These are phyloP conservation scores for Hippocampus zosterae DNA, from an alignment of 2,113 vertebrate species.

Conservation along the genomic window DNA sequence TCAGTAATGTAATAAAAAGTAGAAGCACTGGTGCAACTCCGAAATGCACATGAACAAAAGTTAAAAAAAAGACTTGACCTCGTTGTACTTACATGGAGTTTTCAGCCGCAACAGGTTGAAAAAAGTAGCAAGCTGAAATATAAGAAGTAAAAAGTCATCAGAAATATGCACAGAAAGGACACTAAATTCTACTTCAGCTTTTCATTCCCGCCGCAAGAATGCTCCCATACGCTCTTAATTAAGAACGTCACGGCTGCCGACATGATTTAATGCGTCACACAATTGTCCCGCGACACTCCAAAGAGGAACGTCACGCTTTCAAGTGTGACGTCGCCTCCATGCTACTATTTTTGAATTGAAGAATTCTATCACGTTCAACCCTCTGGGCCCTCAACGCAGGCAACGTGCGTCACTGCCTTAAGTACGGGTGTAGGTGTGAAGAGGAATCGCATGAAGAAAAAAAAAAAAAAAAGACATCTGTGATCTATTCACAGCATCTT, in stretches of 20 bases:
- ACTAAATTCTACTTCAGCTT: not conserved
- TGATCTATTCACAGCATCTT: constrained; percentile 56
- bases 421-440: not conserved
- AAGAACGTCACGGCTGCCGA: not conserved
- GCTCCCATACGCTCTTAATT: not conserved
- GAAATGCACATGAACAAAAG: too few species aligned
- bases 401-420: not conserved
- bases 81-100: too few species aligned
- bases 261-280: not conserved
- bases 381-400: not conserved
- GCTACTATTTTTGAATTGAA: not conserved
- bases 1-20: too few species aligned
- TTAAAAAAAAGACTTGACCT: too few species aligned
- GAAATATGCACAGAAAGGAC: not conserved
- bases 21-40: too few species aligned
- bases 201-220: not conserved
- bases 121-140: too few species aligned
- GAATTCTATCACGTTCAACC: not conserved
- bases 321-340: not conserved
- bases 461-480: not conserved
- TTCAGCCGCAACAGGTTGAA: too few species aligned
- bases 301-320: not conserved
- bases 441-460: not conserved
- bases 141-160: too few species aligned
- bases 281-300: not conserved